Base-by-base conservation (phyloP, 2,888 invertebrate species). In the Cactoblastis cactorum region DNA sequence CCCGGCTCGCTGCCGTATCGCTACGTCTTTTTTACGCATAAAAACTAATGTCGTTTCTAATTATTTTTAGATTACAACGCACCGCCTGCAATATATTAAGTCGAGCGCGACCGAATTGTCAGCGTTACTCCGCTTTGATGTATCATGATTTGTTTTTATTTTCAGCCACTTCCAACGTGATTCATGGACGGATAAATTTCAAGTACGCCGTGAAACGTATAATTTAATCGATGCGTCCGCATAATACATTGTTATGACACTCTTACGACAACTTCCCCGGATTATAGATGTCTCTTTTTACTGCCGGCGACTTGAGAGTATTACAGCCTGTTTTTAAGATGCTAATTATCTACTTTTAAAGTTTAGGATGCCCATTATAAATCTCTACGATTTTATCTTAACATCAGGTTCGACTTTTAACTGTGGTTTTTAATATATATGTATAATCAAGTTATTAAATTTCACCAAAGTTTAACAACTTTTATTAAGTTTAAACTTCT, bases 21-120 rank as follows among this genome's bases (percentile, higher is more conserved):
- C 74, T 74, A 74, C 76, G 75, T 82, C 81, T 87, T 87, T 87
- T 89, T 88, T 87, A 88, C 80, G 82, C 81, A 80, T 85, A 87
- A 89, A 88, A 88, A 89, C 88, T 83, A 87, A 87, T 87, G 87
- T 85, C 86, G 76, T 76, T 75, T 83, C 85, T 89, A 88, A 89
- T 89, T 89, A 89, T 89, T 89, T 89, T 87, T 89, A 87, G 88
- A 88, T 88, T 86, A 86, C 80, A 87, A 83, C 87, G 83, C 78
- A 83, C 84, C 86, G 87, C 78, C 81, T 74, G 85, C 82, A 75
- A 82, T 89, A 89, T 85, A 83, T 87, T 86, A 84, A 79, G 83
- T 76, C 79, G 76, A 75, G 77, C 80, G 77, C 67, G 79, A 79
- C 84, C 82, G 85, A 81, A 89, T 89, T 83, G 88, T 88, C 87